Percentiles rank a stretch among this genome's conserved stretches.
Conservation (phyloP, 2,797 vertebrate species). For the Varecia variegata region DNA sequence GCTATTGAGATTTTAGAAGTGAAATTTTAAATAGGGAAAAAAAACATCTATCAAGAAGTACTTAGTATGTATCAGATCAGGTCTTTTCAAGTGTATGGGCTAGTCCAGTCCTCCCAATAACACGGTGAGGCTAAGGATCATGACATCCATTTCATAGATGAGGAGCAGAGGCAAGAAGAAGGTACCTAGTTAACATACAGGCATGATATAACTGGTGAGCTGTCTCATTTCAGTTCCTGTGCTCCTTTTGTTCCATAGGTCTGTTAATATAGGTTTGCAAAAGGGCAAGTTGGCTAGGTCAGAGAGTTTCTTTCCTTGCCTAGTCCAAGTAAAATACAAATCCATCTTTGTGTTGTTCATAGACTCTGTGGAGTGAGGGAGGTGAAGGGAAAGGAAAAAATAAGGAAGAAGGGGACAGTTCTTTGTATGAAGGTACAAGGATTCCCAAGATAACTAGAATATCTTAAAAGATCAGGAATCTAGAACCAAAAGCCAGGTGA, state of each 20-base stretch:
- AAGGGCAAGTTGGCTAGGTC: not conserved
- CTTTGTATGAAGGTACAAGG: not conserved
- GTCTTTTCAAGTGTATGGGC: not conserved
- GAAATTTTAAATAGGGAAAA: not conserved
- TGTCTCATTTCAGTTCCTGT: not conserved
- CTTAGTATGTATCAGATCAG: not conserved
- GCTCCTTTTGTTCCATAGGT: not conserved
- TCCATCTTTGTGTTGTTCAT: not conserved
- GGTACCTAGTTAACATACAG: not conserved
- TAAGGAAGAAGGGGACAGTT: not conserved
- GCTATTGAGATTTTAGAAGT: not conserved
- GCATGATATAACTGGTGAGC: not conserved
- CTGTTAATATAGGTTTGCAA: not conserved
- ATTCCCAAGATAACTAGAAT: not conserved
- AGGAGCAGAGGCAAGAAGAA: not conserved
- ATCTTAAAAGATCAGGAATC: not conserved
- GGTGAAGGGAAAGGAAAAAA: not conserved
- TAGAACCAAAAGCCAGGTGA: not conserved
- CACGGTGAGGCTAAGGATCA: not conserved
- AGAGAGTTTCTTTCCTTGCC: conserved; percentile 4
- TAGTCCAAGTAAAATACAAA: not conserved
- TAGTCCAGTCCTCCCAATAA: not conserved
- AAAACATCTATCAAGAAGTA: not conserved
- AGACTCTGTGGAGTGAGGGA: not conserved
- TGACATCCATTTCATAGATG: not conserved